A percentile compares a stretch with the other conserved stretches of the same genome.
Evolutionary conservation across 2,888 invertebrate species (phyloP).

Genomic region (Brachyptera risi): DNA sequence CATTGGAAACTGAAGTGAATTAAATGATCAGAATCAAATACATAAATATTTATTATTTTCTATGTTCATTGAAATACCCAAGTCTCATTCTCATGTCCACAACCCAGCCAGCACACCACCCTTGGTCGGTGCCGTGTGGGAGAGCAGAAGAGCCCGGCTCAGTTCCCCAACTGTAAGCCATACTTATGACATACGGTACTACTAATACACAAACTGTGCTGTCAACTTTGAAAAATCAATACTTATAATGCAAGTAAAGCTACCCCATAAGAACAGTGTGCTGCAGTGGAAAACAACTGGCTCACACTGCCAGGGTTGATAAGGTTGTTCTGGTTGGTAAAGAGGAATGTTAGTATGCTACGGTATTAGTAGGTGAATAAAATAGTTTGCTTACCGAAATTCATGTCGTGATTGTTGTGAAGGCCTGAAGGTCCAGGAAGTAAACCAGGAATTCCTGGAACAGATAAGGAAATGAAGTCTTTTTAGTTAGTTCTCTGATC

Average conservation of each 20-base stretch:
- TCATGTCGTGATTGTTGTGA: slow-evolving; percentile 65
- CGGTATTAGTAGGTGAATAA: no score
- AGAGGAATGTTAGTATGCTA: no score
- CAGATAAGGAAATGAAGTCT: slow-evolving; percentile 28
- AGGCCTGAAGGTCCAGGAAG: slow-evolving; percentile 85
- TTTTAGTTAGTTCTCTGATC: neutral
- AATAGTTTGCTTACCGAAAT: slow-evolving; percentile 83
- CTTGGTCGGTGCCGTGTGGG: neutral
- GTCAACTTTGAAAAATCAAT: slow-evolving; percentile 15
- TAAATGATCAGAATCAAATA: no score
- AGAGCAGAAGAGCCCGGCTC: neutral
- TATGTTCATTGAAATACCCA: no score
- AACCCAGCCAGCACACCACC: no score
- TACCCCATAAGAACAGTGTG: slow-evolving; percentile 5
- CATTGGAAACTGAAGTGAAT: no score
- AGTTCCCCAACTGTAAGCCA: slow-evolving; percentile 4
- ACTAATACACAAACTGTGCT: slow-evolving; percentile 4
- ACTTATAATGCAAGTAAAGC: slow-evolving; percentile 9
- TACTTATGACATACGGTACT: slow-evolving; percentile 12
- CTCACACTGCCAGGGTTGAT: no score
- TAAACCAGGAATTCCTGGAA: slow-evolving; percentile 62
- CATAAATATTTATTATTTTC: no score
- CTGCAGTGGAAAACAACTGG: no score
- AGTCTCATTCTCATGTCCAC: no score
- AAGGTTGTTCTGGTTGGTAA: no score